Evolutionary conservation across 2,797 vertebrate species (phyloP), one percentile per base, ranked within the genome.

Genomic region (Buceros bicornis): DNA sequence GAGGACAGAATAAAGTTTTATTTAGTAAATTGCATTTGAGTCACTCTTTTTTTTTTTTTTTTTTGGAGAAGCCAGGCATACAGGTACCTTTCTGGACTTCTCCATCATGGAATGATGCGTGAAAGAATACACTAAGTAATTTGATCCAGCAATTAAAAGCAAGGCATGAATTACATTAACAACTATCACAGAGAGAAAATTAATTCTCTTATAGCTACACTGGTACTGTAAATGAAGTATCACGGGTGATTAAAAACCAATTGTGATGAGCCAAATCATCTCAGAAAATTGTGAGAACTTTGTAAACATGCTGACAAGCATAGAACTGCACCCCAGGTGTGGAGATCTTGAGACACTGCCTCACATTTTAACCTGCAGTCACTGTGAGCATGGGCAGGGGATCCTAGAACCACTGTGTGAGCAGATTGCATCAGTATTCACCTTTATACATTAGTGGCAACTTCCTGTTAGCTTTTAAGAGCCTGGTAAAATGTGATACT

Each of bases 71-170:
- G 78, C 71, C 72, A 95, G 93, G 66, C 64, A 79, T 91, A 95
- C 78, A 97, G 94, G 51, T 81, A 78, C 57, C 62, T 88, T 95
- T 97, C 82, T 93, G 92, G 90, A 67, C 90, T 96, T 93, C 91
- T 93, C 87, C 96, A 71, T 97, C 76, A 26, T 96, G 94, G 43
- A 58, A 88, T 95, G 86, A 96, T 35, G 53, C 93, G 95, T 53
- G 31, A 97, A 98, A 97, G 97, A 95, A 97, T 94, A 95, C 69
- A 94, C 74, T 89, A 95, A 96, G 81, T 95, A 97, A 97, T 97
- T 97, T 97, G 94, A 97, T 95, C 77, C 90, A 96, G 91, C 89
- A 97, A 95, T 97, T 96, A 97, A 97, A 97, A 97, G 78, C 88
- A 97, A 97, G 79, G 77, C 89, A 94, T 97, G 92, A 96, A 97